Percentiles rank a stretch among this genome's conserved stretches.
phyloP scores from a whole-genome alignment of 1,140 invertebrate genomes.

The Brachionus rubens region DNA sequence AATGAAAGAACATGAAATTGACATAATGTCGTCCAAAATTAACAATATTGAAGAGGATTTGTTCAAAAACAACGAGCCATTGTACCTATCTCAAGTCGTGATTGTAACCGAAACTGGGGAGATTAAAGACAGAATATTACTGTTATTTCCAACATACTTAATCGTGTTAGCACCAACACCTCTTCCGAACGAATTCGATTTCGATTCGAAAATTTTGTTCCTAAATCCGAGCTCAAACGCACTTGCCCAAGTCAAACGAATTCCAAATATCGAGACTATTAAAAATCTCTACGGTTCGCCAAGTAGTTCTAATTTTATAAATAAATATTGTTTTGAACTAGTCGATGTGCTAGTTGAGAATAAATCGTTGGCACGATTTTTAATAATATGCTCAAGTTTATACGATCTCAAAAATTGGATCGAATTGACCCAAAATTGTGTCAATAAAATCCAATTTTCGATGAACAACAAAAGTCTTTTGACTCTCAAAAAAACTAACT shows the following conservation, averaged over 20 bases:
- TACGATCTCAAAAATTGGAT: constrained; percentile 40
- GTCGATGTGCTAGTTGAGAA: neutral
- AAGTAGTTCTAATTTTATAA: neutral
- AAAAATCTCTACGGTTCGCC: neutral
- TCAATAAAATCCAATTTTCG: neutral
- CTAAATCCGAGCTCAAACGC: neutral
- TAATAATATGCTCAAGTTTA: constrained; percentile 34
- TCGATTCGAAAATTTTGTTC: neutral
- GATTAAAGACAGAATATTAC: constrained; percentile 82
- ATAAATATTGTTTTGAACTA: constrained; percentile 35
- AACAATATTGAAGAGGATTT: constrained; percentile 52
- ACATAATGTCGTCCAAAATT: constrained; percentile 29
- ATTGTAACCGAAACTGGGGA: constrained; percentile 67
- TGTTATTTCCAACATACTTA: constrained; percentile 80
- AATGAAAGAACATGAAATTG: constrained; percentile 72
- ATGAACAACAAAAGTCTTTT: no score
- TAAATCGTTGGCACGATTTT: neutral
- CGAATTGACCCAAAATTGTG: neutral
- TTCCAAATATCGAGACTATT: neutral
- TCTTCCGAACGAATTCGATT: neutral
- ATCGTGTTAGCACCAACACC: constrained; percentile 70
- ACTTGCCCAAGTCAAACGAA: neutral
- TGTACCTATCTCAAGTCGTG: constrained; percentile 71
- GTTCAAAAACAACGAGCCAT: constrained; percentile 61
- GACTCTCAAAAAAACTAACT: no score